Evolutionary conservation across 2,113 vertebrate genomes (phyloP), one percentile per base, ranked within the genome.

Genomic region (Strigops habroptila): DNA sequence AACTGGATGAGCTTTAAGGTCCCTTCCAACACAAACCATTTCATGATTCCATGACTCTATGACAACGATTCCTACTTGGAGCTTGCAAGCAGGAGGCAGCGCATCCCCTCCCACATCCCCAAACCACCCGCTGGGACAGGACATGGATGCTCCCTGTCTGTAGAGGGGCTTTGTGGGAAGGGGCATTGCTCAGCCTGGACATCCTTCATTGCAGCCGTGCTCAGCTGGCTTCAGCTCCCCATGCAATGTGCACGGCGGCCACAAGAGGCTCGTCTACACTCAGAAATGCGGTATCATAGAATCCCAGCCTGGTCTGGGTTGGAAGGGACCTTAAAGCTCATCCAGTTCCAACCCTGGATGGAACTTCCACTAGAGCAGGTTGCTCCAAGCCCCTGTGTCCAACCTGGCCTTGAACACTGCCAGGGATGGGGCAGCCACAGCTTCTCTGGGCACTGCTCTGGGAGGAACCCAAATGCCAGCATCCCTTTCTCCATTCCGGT

Each of bases 181-280:
- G 21, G 10, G 7, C 43, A 76, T 0, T 7, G 57, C 48, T 30
- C 39, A 18, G 43, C 48, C 39, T 3, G 1, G 4, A 6, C 9
- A 3, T 16, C 44, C 55, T 53, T 27, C 4, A 3, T 25, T 25
- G 49, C 18, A 7, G 25, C 30, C 31, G n/a, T n/a, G n/a, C 49
- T 55, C 1, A 0, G 24, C 8, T 0, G 4, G 62, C 51, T 18
- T 23, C 6, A 6, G 33, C 24, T 68, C 27, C 35, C 62, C 4
- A 0, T 89, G 95, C 28, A 93, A 81, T 86, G 33, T 24, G 39
- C 68, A 21, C 8, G 1, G 57, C 5, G 55, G 76, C 92, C 95
- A 88, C 82, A 55, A 95, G 95, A 91, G 95, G 94, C 39, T 83
- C 46, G 3, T 86, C 86, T 91, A 23, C 52, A 90, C 52, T 12